Evolutionary conservation across 2,888 invertebrate species (phyloP).

Genomic region (Cryptocheilus praepositus): DNA sequence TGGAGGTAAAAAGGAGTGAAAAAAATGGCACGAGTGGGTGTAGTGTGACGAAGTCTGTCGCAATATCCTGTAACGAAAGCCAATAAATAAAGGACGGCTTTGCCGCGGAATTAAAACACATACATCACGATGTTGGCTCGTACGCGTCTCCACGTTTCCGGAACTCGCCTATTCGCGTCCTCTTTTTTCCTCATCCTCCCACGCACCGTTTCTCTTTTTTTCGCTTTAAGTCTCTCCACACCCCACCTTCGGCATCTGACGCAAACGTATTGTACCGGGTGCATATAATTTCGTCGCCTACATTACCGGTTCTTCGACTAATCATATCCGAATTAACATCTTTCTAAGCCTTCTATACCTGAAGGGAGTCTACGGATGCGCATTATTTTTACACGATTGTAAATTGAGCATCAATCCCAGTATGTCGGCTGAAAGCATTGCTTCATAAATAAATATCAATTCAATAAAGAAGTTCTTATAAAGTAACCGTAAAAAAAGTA

Average conservation of each 20-base stretch:
- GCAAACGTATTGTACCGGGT: not conserved
- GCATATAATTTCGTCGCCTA: not conserved
- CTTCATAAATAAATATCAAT: no score
- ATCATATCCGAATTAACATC: no score
- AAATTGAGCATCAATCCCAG: no score
- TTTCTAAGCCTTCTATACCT: no score
- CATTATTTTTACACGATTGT: no score
- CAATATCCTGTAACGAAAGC: slow-evolving; percentile 68
- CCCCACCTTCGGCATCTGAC: not conserved
- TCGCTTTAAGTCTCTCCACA: not conserved
- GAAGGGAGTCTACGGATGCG: no score
- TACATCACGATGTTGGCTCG: slow-evolving; percentile 62
- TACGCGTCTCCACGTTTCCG: slow-evolving; percentile 51
- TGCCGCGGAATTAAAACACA: slow-evolving; percentile 68
- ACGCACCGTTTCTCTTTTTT: not conserved
- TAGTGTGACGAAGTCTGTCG: slow-evolving; percentile 62
- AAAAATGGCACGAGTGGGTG: not conserved
- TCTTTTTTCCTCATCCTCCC: slow-evolving; percentile 2
- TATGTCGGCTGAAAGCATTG: no score
- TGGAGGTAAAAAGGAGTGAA: not conserved
- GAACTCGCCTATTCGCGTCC: slow-evolving; percentile 39
- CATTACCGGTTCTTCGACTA: no score
- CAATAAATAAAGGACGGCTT: slow-evolving; percentile 69
- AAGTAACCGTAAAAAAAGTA: no score
- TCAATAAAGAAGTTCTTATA: no score